These are phyloP conservation scores for Hypothenemus hampei DNA, from an alignment of 1,140 invertebrate species.

Conservation along the genomic window DNA sequence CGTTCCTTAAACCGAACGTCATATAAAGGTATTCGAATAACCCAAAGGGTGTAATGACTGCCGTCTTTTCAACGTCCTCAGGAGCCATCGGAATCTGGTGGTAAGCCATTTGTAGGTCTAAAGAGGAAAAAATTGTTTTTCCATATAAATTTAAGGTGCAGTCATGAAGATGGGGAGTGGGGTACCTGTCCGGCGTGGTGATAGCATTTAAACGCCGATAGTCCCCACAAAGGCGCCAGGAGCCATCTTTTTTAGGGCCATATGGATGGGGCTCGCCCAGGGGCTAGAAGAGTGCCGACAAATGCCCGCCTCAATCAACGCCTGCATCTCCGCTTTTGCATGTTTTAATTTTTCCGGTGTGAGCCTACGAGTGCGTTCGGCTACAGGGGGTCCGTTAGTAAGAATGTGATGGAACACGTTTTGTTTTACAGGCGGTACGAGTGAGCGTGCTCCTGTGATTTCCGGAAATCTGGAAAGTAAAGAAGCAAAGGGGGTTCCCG, in stretches of 20 bases:
- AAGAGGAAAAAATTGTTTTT: background rate
- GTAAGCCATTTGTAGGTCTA: background rate
- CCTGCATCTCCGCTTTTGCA: conserved; percentile 37
- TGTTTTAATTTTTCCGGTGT: conserved; percentile 34
- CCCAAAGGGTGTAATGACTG: conserved; percentile 42
- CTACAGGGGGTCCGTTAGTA: conserved; percentile 40
- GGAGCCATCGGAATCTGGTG: conserved; percentile 35
- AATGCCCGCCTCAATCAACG: conserved; percentile 29
- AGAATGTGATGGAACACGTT: conserved; percentile 30
- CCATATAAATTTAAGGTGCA: conserved; percentile 22
- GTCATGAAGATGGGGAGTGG: conserved; percentile 37
- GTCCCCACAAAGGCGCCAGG: conserved; percentile 45
- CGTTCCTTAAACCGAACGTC: conserved; percentile 7
- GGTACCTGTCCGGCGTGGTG: conserved; percentile 45
- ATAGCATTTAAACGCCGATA: conserved; percentile 46
- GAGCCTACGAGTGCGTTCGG: conserved; percentile 37
- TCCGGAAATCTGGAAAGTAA: too few relatives aligned
- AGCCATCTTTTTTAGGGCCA: conserved; percentile 44
- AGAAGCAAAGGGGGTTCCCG: too few relatives aligned
- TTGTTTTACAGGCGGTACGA: too few relatives aligned
- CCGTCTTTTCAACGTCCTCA: conserved; percentile 43
- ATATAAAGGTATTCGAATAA: conserved; percentile 41
- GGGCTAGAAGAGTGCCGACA: conserved; percentile 38
- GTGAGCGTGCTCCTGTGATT: too few relatives aligned
- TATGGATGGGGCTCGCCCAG: conserved; percentile 45